phyloP scores from a whole-genome alignment of 2,797 vertebrate species.

The Caiman crocodilus region DNA sequence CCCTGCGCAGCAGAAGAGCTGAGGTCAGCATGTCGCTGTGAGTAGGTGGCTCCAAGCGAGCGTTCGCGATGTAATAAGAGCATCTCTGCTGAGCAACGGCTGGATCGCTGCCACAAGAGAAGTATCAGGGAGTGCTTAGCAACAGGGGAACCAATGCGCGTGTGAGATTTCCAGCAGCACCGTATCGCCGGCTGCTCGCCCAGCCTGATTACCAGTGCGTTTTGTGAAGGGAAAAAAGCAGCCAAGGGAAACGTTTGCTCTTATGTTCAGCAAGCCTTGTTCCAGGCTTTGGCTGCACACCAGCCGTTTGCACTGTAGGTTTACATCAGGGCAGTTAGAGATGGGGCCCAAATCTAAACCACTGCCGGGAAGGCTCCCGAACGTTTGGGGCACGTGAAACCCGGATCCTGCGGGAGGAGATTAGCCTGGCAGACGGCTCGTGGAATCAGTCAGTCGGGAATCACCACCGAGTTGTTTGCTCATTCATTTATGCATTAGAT shows the following conservation, averaged over 20 bases:
- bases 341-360: not conserved
- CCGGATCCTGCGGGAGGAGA: too few species aligned
- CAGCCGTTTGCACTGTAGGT: not conserved
- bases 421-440: too few species aligned
- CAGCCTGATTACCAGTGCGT: rapidly evolving
- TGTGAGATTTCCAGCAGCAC: not conserved
- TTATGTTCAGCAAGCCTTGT: not conserved
- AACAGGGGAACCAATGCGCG: not conserved
- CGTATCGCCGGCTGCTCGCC: not conserved
- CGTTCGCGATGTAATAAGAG: not conserved
- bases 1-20: not conserved
- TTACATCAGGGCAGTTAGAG: not conserved
- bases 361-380: not conserved
- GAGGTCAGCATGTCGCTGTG: not conserved
- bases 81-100: rapidly evolving
- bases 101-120: not conserved
- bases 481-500: too few species aligned
- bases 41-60: rapidly evolving
- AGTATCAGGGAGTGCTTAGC: rapidly evolving
- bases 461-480: too few species aligned
- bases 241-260: not conserved
- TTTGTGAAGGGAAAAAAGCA: not conserved
- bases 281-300: not conserved
- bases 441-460: too few species aligned
- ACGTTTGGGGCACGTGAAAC: too few species aligned